A percentile compares a stretch with the other conserved stretches of the same genome.
Conservation (phyloP, 2,888 invertebrate genomes). For the Lasioglossum leucozonium region DNA sequence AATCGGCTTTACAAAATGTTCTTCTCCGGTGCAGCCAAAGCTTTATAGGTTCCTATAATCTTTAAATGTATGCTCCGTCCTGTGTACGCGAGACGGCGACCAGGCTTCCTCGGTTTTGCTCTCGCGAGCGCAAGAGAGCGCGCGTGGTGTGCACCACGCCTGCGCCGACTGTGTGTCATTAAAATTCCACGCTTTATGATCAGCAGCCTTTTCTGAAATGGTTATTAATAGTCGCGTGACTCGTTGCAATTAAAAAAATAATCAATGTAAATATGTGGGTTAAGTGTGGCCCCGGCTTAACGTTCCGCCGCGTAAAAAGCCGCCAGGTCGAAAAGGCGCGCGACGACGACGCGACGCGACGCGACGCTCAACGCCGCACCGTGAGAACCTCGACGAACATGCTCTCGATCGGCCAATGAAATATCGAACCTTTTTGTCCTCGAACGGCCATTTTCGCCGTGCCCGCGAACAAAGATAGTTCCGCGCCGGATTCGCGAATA, state of each 20-base stretch:
- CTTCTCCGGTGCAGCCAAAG: constrained; percentile 30
- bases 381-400: constrained; percentile 6
- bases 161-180: constrained; percentile 38
- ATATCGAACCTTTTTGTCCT: neutral
- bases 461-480: neutral
- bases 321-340: neutral
- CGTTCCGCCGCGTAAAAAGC: neutral
- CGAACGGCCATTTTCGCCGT: neutral
- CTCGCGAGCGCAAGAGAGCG: neutral
- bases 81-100: neutral
- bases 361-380: neutral
- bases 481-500: neutral
- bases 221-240: constrained; percentile 51
- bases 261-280: constrained; percentile 56
- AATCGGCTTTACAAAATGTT: constrained; percentile 63
- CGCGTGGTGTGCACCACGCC: constrained; percentile 1
- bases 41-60: constrained; percentile 57
- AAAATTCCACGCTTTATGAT: constrained; percentile 62
- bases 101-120: neutral
- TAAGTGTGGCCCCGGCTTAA: constrained; percentile 33
- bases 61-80: constrained; percentile 39
- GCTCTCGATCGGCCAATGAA: constrained; percentile 10
- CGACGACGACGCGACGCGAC: neutral
- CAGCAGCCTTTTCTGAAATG: constrained; percentile 44
- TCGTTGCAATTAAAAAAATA: constrained; percentile 47